phyloP scores from a whole-genome alignment of 2,797 vertebrate genomes.

The Nannoperca australis region DNA sequence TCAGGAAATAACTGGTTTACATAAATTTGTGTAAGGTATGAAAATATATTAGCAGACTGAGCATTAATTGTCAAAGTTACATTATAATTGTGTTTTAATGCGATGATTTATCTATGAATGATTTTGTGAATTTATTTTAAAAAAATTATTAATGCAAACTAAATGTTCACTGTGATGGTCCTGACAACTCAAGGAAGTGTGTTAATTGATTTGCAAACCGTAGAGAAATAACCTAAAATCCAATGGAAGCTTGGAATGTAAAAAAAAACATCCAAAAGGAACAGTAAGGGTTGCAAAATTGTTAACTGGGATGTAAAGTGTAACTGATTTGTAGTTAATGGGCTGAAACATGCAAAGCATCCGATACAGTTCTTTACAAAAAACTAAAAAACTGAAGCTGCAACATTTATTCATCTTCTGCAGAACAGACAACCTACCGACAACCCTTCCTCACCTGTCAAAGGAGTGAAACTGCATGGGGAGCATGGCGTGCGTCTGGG shows the following conservation, averaged over 20 bases:
- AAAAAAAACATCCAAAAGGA: neutral
- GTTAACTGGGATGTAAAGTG: neutral
- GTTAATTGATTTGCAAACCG: neutral
- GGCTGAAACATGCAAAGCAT: neutral
- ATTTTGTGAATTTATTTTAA: neutral
- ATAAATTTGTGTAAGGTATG: neutral
- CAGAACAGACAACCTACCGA: neutral
- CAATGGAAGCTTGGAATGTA: neutral
- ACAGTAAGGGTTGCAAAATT: neutral
- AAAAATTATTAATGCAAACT: neutral
- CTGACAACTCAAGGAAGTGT: neutral
- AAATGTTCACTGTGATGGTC: neutral
- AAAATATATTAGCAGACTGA: neutral
- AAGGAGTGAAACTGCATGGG: conserved; percentile 98
- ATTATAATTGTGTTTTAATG: neutral
- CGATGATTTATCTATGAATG: neutral
- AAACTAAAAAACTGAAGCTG: neutral
- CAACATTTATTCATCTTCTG: neutral
- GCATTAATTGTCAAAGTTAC: neutral
- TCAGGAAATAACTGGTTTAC: neutral
- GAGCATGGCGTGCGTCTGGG: conserved; percentile 89
- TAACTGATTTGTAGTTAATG: neutral
- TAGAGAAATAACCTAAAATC: neutral
- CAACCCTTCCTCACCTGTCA: conserved; percentile 89
- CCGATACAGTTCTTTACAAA: neutral